A percentile compares a stretch with the other conserved stretches of the same genome.
phyloP scores from a whole-genome alignment of 2,797 vertebrate species.

The Sparus aurata region DNA sequence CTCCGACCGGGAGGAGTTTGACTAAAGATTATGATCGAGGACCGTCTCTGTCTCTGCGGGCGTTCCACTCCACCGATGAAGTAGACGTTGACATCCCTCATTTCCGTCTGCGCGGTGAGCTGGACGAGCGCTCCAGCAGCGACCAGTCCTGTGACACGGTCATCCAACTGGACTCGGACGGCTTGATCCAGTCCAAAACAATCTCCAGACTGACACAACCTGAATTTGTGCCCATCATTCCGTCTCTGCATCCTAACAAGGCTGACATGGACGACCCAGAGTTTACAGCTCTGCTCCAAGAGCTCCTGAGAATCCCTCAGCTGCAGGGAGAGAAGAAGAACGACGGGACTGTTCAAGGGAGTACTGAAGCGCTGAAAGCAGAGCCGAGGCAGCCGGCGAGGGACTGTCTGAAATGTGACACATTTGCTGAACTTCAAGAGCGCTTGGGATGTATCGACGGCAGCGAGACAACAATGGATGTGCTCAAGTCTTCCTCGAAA shows the following conservation, averaged over 20 bases:
- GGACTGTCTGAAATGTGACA: slow-evolving; percentile 97
- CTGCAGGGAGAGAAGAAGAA: slow-evolving; percentile 70
- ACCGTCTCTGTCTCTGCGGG: slow-evolving; percentile 90
- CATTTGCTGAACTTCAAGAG: slow-evolving; percentile 98
- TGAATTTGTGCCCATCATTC: slow-evolving; percentile 96
- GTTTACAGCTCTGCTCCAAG: slow-evolving; percentile 79
- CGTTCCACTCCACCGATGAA: slow-evolving; percentile 91
- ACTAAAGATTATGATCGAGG: slow-evolving; percentile 92
- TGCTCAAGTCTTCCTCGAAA: slow-evolving; percentile 86
- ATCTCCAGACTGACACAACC: slow-evolving; percentile 89
- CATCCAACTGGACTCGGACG: slow-evolving; percentile 94
- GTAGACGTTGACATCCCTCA: slow-evolving; percentile 89
- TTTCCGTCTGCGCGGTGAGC: slow-evolving; percentile 90
- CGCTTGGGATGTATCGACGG: slow-evolving; percentile 96
- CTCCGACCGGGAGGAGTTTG: slow-evolving; percentile 94
- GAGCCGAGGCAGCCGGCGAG: slow-evolving; percentile 82
- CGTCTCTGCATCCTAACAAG: slow-evolving; percentile 92
- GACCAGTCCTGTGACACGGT: slow-evolving; percentile 98
- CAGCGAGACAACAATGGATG: slow-evolving; percentile 86
- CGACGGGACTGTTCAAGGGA: slow-evolving; percentile 56
- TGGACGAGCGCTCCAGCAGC: slow-evolving; percentile 93
- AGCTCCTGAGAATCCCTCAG: slow-evolving; percentile 80
- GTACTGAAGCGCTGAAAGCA: slow-evolving; percentile 47
- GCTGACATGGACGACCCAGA: slow-evolving; percentile 81
- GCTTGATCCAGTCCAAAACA: slow-evolving; percentile 89